Percentiles rank a stretch among this genome's conserved stretches.
phyloP scores from a whole-genome alignment of 1,140 invertebrate species.

The Tetramorium simillimum region DNA sequence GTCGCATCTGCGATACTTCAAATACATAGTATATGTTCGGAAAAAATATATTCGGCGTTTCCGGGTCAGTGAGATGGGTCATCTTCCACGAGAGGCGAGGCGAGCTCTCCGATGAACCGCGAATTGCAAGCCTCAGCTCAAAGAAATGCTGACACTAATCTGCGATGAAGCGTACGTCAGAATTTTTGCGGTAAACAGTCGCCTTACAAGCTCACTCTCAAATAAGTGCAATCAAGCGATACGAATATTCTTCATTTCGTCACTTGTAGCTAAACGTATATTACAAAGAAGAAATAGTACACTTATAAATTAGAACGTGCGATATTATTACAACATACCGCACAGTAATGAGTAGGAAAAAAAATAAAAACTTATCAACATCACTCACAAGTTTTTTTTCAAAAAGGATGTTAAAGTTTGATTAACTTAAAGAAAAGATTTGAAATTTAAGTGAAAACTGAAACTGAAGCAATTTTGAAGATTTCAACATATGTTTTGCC shows the following conservation, averaged over 20 bases:
- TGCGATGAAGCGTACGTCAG: background rate
- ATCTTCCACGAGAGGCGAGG: slow-evolving; percentile 9
- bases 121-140: slow-evolving; percentile 5
- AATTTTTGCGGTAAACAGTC: slow-evolving; percentile 38
- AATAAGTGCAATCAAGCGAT: slow-evolving; percentile 6
- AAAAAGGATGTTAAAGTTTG: no score
- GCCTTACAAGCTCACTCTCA: slow-evolving; percentile 9
- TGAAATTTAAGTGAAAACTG: background rate
- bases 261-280: background rate
- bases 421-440: background rate
- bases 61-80: slow-evolving; percentile 35
- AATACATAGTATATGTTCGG: background rate
- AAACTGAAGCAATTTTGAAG: background rate
- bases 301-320: background rate
- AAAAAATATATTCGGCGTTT: slow-evolving; percentile 17
- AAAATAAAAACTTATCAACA: background rate
- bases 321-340: background rate
- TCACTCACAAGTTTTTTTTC: no score
- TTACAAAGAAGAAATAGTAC: background rate
- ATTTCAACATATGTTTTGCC: background rate
- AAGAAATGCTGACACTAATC: slow-evolving; percentile 47
- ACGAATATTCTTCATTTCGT: slow-evolving; percentile 1
- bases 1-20: background rate
- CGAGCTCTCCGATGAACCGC: slow-evolving; percentile 20
- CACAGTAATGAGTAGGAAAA: background rate